Conservation (phyloP, 2,888 invertebrate genomes). For the Brachyptera putata region DNA sequence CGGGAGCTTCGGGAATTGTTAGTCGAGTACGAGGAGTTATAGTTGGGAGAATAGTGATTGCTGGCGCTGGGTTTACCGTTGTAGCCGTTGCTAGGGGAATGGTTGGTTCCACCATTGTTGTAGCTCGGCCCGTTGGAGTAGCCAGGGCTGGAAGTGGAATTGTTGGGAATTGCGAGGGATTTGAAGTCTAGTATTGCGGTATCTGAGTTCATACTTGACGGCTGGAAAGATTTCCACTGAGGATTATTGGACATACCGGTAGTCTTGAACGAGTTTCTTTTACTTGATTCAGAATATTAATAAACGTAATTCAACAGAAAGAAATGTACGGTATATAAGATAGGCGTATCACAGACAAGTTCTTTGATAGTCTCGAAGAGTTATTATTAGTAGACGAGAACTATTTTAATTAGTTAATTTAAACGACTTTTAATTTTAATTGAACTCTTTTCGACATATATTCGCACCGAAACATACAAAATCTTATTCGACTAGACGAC, state of each 20-base stretch:
- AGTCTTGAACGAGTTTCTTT: constrained; percentile 41
- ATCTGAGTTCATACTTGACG: constrained; percentile 80
- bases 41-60: constrained; percentile 32
- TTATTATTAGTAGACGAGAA: too few relatives aligned
- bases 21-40: constrained; percentile 30
- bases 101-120: constrained; percentile 29
- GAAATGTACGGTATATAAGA: constrained; percentile 19
- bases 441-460: too few relatives aligned
- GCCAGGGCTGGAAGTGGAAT: constrained; percentile 26
- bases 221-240: constrained; percentile 89
- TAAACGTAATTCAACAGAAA: constrained; percentile 24
- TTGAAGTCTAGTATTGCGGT: constrained; percentile 77
- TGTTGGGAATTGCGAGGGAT: constrained; percentile 61
- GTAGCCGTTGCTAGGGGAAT: constrained; percentile 31
- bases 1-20: constrained; percentile 40
- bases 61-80: constrained; percentile 28
- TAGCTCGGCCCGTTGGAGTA: constrained; percentile 32
- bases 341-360: constrained; percentile 58
- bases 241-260: constrained; percentile 83
- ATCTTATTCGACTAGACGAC: neutral
- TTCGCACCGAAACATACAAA: constrained; percentile 27
- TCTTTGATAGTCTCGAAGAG: constrained; percentile 39
- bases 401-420: too few relatives aligned
- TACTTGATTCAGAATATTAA: constrained; percentile 32
- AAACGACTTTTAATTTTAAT: too few relatives aligned